phyloP scores from a whole-genome alignment of 2,797 vertebrate genomes.

The Alosa sapidissima region DNA sequence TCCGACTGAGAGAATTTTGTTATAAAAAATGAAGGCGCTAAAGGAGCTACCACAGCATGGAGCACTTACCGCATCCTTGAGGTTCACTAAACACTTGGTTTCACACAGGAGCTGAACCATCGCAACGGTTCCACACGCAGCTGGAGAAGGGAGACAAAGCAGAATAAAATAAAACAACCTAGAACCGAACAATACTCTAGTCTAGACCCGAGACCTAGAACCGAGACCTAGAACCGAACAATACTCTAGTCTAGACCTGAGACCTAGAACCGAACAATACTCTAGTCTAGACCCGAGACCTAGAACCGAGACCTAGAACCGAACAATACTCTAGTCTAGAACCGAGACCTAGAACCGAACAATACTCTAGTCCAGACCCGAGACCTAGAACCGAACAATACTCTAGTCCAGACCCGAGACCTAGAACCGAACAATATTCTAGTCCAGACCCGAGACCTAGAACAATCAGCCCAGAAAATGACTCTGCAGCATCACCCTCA shows the following conservation, averaged over 20 bases:
- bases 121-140: conserved; percentile 79
- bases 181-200: conserved; percentile 20
- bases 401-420: neutral
- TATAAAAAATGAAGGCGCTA: neutral
- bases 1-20: neutral
- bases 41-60: neutral
- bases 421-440: conserved; percentile 2
- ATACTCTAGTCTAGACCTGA: neutral
- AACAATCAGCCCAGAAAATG: neutral
- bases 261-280: conserved; percentile 28
- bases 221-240: conserved; percentile 28
- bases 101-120: conserved; percentile 87
- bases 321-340: neutral
- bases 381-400: conserved; percentile 28
- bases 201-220: neutral
- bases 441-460: neutral
- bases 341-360: conserved; percentile 26
- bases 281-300: neutral
- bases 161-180: conserved; percentile 28
- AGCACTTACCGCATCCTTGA: conserved; percentile 87
- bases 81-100: conserved; percentile 81
- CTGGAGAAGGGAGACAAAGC: conserved; percentile 63
- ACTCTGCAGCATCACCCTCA: neutral
- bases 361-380: neutral
- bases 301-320: conserved; percentile 35